phyloP scores from a whole-genome alignment of 2,113 vertebrate species.

The Sylvietta virens region DNA sequence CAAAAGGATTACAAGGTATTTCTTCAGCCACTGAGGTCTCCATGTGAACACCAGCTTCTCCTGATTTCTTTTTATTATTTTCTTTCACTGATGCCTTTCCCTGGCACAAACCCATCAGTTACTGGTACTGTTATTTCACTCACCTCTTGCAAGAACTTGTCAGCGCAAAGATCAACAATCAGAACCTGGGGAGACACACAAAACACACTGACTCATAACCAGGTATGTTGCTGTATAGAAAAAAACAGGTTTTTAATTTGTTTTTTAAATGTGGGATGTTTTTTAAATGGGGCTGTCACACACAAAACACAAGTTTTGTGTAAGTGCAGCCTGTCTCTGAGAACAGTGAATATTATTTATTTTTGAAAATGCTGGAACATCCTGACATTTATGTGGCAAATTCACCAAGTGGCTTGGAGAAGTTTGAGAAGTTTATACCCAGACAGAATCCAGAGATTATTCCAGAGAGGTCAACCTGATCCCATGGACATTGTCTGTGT shows the following conservation, averaged over 20 bases:
- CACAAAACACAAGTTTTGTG: not conserved
- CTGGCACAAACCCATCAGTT: not conserved
- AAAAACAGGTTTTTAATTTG: not conserved
- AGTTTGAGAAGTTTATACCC: not conserved
- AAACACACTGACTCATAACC: not conserved
- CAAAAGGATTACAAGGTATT: not conserved
- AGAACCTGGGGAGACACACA: conserved; percentile 82
- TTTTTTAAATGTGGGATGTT: not conserved
- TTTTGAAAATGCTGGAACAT: not conserved
- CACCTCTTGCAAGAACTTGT: conserved; percentile 94
- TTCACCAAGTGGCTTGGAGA: not conserved
- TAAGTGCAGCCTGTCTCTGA: not conserved
- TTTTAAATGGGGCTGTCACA: not conserved
- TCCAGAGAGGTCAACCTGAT: not conserved
- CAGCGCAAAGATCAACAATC: conserved; percentile 93
- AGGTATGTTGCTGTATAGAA: not conserved
- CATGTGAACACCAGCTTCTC: not conserved
- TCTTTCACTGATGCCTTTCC: not conserved
- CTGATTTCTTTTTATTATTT: not conserved
- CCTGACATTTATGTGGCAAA: not conserved
- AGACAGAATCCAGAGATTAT: not conserved
- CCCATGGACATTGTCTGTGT: not conserved
- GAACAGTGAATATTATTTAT: not conserved
- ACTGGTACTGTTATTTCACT: conserved; percentile 56
- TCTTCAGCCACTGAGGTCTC: not conserved